phyloP scores from a whole-genome alignment of 1,140 invertebrate species.

The Lucilia sericata region DNA sequence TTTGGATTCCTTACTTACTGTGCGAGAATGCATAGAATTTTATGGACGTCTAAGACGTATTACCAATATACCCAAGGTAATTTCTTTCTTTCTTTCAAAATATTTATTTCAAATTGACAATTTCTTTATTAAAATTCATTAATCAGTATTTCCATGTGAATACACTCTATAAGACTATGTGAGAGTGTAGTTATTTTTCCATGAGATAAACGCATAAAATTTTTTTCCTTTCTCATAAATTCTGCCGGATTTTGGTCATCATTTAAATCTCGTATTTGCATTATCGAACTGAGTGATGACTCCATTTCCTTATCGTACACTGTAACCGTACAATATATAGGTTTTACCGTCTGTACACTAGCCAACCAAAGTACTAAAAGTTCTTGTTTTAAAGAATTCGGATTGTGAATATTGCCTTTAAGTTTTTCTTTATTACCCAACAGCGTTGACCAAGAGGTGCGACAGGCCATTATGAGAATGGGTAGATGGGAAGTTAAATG shows the following conservation, averaged over 20 bases:
- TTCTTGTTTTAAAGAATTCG: conserved; percentile 15
- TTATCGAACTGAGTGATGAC: conserved; percentile 45
- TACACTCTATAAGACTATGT: conserved; percentile 27
- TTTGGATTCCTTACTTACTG: conserved; percentile 79
- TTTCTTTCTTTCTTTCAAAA: neutral
- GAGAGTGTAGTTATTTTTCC: conserved; percentile 49
- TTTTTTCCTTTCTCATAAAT: conserved; percentile 46
- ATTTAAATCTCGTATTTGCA: conserved; percentile 39
- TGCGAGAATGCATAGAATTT: conserved; percentile 69
- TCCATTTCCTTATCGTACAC: conserved; percentile 45
- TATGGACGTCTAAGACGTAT: conserved; percentile 71
- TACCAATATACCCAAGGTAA: conserved; percentile 66
- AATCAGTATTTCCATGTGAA: conserved; percentile 48
- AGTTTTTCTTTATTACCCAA: conserved; percentile 43
- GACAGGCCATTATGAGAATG: conserved; percentile 48
- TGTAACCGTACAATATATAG: conserved; percentile 47
- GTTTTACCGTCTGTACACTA: conserved; percentile 47
- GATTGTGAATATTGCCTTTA: conserved; percentile 23
- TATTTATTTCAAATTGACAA: no score
- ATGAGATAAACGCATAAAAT: conserved; percentile 46
- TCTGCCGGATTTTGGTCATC: conserved; percentile 45
- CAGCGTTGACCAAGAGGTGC: conserved; percentile 43
- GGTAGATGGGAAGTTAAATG: conserved; percentile 46
- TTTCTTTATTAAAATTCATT: conserved; percentile 40
- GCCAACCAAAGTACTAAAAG: conserved; percentile 48